Base-by-base conservation (phyloP, 2,888 invertebrate genomes). In the Alcis repandata region DNA sequence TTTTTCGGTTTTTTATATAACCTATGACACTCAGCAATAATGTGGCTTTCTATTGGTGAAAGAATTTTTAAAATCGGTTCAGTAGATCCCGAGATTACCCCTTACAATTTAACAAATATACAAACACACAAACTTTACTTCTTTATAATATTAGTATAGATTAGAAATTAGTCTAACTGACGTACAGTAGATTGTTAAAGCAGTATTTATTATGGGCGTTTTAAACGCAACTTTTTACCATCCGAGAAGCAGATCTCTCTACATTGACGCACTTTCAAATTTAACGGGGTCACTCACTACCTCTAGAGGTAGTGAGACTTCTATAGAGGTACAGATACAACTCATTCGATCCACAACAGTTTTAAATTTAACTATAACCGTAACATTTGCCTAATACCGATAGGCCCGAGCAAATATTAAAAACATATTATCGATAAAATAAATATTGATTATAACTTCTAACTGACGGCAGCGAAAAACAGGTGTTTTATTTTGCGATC, bases 221-320 rank as follows among this genome's bases (percentile, higher is more conserved):
- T 32, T 32, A 15, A 41, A 17, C 11, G 13, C 7, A 17, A n/a
- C 22, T 38, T 38, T 38, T 48, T 48, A n/a, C 15, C 36, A 45
- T 33, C 46, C 15, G 8, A 2, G 32, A 43, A 40, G 38, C 33
- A 38, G 65, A 65, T 53, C 63, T 53, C 63, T 66, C 11, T 20
- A 48, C 53, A 43, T 62, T 15, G 33, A 43, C 36, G 69, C 69
- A 45, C 70, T 73, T 41, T 65, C 62, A 54, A 63, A 53, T 41
- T 48, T 72, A 45, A 22, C 53, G 27, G 49, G 48, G 38, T 58
- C 58, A 36, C 60, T 70, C 7, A 59, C 45, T 52, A 45, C 19
- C 22, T 67, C 9, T 59, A 45, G n/a, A n/a, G n/a, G 10, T 49
- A 40, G 49, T 51, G 7, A 27, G 13, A 32, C 19, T 13, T 59